These are phyloP conservation scores for Ceyx melanurus DNA, from an alignment of 2,113 vertebrate species.

Conservation along the genomic window DNA sequence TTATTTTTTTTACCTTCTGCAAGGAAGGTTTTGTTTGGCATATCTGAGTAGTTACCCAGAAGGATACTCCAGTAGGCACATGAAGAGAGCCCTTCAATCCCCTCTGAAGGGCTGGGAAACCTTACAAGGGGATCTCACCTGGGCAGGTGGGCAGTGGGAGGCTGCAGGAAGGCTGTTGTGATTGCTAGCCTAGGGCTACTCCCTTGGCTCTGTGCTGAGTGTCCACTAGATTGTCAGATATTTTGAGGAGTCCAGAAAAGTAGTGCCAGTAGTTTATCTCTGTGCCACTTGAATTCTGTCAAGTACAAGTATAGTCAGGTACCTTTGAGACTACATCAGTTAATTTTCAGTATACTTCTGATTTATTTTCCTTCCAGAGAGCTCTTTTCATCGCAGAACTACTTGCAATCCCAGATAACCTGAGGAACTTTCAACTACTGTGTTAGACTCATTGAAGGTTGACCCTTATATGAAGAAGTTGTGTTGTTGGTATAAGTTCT, in stretches of 20 bases:
- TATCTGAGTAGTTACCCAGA: background rate
- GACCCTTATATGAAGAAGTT: background rate
- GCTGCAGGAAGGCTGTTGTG: background rate
- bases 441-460: background rate
- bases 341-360: background rate
- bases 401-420: background rate
- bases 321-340: background rate
- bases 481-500: background rate
- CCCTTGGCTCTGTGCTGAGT: background rate
- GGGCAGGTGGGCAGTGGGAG: background rate
- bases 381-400: background rate
- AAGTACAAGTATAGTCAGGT: background rate
- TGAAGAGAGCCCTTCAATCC: background rate
- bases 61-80: background rate
- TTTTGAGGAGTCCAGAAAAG: background rate
- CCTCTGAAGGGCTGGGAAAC: background rate
- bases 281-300: background rate
- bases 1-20: background rate
- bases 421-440: background rate
- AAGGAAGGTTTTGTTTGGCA: background rate
- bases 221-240: background rate
- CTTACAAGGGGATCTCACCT: fast-evolving
- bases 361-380: background rate
- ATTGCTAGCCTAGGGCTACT: background rate
- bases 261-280: background rate